Percentiles rank a stretch among this genome's conserved stretches.
phyloP scores from a whole-genome alignment of 1,140 invertebrate genomes.

The Dryas iulia region DNA sequence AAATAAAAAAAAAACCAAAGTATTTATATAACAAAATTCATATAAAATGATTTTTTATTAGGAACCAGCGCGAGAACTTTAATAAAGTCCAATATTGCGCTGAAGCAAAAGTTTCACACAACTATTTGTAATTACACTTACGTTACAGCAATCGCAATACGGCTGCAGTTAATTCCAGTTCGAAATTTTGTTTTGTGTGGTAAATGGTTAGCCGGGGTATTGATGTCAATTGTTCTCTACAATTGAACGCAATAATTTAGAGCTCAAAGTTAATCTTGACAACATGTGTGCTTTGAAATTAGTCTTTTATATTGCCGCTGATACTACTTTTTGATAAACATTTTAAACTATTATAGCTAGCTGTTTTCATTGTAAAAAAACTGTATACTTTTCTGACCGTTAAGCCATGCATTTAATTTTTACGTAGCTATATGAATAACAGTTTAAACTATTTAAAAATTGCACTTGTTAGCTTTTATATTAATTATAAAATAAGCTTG shows the following conservation, averaged over 20 bases:
- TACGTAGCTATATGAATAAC: too few relatives aligned
- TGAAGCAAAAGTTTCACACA: conserved; percentile 20
- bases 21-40: too few relatives aligned
- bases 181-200: conserved; percentile 20
- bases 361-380: too few relatives aligned
- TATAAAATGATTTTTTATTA: background rate
- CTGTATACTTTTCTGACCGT: too few relatives aligned
- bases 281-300: background rate
- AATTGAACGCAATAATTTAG: conserved; percentile 20
- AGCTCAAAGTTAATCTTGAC: background rate
- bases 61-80: background rate
- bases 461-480: too few relatives aligned
- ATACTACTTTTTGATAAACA: too few relatives aligned
- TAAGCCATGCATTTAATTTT: too few relatives aligned
- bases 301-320: background rate
- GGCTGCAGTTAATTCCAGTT: conserved; percentile 24
- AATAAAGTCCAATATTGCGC: conserved; percentile 19
- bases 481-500: background rate
- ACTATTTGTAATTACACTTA: conserved; percentile 24
- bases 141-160: conserved; percentile 17
- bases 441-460: too few relatives aligned
- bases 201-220: conserved; percentile 17
- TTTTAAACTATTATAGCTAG: too few relatives aligned
- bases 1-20: too few relatives aligned
- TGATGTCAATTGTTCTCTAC: conserved; percentile 19